phyloP scores from a whole-genome alignment of 92 coral and sea anemone species.

The Phenganax marumi region DNA sequence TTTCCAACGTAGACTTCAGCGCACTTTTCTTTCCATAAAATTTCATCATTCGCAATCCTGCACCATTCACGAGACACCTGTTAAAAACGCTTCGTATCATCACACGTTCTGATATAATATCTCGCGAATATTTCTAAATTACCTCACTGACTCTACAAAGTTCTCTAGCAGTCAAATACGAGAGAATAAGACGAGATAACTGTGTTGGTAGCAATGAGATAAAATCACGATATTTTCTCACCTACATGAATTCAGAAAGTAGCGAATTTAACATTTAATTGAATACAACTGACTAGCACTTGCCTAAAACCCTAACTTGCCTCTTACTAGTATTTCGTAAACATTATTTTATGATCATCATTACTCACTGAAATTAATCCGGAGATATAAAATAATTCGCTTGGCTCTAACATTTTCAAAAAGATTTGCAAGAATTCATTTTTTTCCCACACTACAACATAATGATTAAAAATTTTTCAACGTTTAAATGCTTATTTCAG shows the following conservation, averaged over 20 bases:
- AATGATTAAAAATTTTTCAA: neutral
- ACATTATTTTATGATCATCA: neutral
- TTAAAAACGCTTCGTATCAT: neutral
- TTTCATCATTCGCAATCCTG: constrained; percentile 78
- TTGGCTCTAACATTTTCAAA: constrained; percentile 74
- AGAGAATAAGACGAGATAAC: constrained; percentile 67
- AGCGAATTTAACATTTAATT: neutral
- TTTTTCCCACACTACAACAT: constrained; percentile 75
- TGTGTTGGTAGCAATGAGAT: constrained; percentile 73
- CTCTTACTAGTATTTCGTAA: neutral
- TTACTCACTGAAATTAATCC: constrained; percentile 87
- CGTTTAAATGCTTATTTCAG: neutral
- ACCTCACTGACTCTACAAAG: constrained; percentile 86
- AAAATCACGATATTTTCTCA: constrained; percentile 88
- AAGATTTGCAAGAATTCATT: constrained; percentile 88
- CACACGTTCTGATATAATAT: neutral
- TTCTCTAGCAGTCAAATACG: constrained; percentile 71
- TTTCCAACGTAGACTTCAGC: constrained; percentile 78
- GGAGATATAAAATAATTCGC: constrained; percentile 79
- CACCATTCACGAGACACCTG: constrained; percentile 91
- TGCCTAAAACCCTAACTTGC: too few species aligned
- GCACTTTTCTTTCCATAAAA: constrained; percentile 89
- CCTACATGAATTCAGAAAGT: constrained; percentile 47
- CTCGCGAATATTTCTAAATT: neutral
- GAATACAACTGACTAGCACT: neutral